Evolutionary conservation across 2,797 vertebrate genomes (phyloP), one percentile per base, ranked within the genome.

Genomic region (Chaunax sp.): DNA sequence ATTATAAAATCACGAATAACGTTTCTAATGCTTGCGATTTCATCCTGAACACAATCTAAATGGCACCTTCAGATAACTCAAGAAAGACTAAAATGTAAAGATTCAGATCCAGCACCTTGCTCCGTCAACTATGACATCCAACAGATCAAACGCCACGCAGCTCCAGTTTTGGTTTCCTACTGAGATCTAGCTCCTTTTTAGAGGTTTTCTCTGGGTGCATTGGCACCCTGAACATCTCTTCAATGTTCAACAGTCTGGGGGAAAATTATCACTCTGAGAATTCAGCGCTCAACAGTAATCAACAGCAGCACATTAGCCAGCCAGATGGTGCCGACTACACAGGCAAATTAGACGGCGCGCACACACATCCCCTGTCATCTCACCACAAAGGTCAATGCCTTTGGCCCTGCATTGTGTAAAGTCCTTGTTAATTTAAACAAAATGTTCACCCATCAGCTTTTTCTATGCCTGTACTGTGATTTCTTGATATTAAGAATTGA

Each of bases 291-390:
- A 81, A 77, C 81, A 80, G 80, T 83, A 83, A 87, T 87, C 83
- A 83, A 86, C 80, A 64, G 75, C 75, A 76, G 43, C 82, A 83
- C 84, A 86, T 88, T 88, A 89, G 76, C 11, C n/a, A 71, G 68
- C 77, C 89, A 89, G 78, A 82, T 87, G 83, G 85, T 28, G 82
- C 84, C 64, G 78, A 78, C 84, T 69, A 54, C 77, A 80, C 67
- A 23, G 78, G 67, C 74, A 79, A 75, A 87, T 79, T 50, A 83
- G 82, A 80, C 64, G 61, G 50, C 59, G 28, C 54, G 8, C 45
- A 41, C 67, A 38, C 44, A 7, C 46, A 1, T 19, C 25, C 35
- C 25, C 51, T 11, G 40, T 23, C 73, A 33, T 35, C 62, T 28
- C 65, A 6, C 35, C 58, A 33, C 61, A 14, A 58, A 71, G 56